These are phyloP conservation scores for Drosophila leonis DNA, from an alignment of 2,888 invertebrate species.

Conservation along the genomic window DNA sequence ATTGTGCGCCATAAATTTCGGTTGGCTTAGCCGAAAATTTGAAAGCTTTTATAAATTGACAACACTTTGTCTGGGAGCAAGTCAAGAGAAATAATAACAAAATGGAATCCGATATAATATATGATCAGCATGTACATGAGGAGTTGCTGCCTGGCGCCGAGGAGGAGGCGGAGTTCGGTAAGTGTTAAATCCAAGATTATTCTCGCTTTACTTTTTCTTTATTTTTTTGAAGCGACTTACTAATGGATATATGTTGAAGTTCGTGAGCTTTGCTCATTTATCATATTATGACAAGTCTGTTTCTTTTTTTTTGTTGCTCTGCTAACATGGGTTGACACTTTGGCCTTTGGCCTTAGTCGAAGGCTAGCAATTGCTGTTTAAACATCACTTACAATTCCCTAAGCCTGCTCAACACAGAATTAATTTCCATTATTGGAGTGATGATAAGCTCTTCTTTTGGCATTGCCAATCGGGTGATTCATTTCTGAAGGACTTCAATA, in stretches of 20 bases:
- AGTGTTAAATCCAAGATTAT: conserved; percentile 46
- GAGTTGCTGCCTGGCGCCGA: conserved; percentile 69
- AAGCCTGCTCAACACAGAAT: not conserved
- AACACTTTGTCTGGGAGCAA: conserved; percentile 25
- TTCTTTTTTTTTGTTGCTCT: not conserved
- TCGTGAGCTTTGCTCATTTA: conserved; percentile 17
- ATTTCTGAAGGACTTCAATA: not conserved
- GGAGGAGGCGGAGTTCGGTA: conserved; percentile 84
- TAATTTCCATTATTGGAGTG: not conserved
- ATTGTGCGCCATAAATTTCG: conserved; percentile 46
- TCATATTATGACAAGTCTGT: conserved; percentile 46
- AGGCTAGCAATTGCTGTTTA: not conserved
- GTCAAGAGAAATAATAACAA: not conserved
- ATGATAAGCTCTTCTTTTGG: not conserved
- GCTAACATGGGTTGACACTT: not conserved
- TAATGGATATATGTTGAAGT: conserved; percentile 5
- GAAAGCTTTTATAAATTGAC: conserved; percentile 30
- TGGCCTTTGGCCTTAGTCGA: not conserved
- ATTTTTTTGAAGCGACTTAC: not conserved
- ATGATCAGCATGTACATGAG: conserved; percentile 52
- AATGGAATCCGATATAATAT: conserved; percentile 60
- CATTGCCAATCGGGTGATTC: not conserved
- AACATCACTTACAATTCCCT: not conserved
- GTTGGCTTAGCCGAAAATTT: conserved; percentile 29
- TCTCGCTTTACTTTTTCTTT: not conserved